Evolutionary conservation across 2,888 invertebrate species (phyloP).

Genomic region (Agelastica alni): DNA sequence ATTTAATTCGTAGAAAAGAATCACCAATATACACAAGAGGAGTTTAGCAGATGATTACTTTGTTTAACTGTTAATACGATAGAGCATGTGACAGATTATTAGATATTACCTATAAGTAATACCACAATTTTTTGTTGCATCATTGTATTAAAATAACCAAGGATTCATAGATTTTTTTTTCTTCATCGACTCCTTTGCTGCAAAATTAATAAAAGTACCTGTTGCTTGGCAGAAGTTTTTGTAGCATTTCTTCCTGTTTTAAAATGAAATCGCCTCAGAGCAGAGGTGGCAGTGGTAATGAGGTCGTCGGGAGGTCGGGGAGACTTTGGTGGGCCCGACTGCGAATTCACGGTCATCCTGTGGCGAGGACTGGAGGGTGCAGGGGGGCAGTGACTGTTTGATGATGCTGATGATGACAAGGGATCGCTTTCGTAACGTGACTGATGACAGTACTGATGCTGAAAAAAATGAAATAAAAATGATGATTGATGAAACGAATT

Average conservation of each 20-base stretch:
- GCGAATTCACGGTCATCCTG: conserved; percentile 59
- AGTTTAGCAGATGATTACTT: too few species aligned
- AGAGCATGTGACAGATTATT: too few species aligned
- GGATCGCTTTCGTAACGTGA: conserved; percentile 23
- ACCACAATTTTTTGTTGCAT: too few species aligned
- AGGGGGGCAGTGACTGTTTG: conserved; percentile 47
- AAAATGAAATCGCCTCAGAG: conserved; percentile 69
- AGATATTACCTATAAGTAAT: too few species aligned
- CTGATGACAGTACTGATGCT: conserved; percentile 28
- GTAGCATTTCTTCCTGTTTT: conserved; percentile 63
- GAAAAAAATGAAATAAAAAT: conserved; percentile 14
- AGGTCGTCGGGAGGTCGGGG: conserved; percentile 56
- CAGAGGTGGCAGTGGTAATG: conserved; percentile 61
- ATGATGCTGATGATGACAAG: conserved; percentile 30
- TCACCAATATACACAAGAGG: too few species aligned
- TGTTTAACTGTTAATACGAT: too few species aligned
- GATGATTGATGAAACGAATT: too few species aligned
- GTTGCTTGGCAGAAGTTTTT: conserved; percentile 46
- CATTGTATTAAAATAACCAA: too few species aligned
- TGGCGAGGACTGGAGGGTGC: conserved; percentile 53
- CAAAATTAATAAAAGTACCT: conserved; percentile 36
- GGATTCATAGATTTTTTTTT: too few species aligned
- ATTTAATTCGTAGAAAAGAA: too few species aligned
- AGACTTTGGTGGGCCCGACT: conserved; percentile 55
- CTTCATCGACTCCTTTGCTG: too few species aligned